These are phyloP conservation scores for Gnatocerus cornutus DNA, from an alignment of 2,888 invertebrate species.

Conservation along the genomic window DNA sequence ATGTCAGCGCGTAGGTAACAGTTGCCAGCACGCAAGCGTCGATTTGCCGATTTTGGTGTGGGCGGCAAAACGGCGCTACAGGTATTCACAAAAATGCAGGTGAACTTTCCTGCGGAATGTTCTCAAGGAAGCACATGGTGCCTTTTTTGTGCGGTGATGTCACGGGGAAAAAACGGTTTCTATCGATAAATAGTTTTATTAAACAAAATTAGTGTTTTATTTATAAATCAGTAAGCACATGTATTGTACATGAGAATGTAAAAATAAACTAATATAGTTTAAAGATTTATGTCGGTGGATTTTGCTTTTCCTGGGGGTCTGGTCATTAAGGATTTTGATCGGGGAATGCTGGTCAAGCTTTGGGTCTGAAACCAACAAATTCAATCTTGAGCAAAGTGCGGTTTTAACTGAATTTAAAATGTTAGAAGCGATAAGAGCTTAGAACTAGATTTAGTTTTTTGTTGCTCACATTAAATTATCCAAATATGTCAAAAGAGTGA, in stretches of 20 bases:
- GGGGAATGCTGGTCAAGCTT: constrained; percentile 67
- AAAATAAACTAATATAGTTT: constrained; percentile 54
- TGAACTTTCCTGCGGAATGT: constrained; percentile 5
- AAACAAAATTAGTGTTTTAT: constrained; percentile 37
- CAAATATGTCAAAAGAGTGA: no score
- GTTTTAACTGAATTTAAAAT: no score
- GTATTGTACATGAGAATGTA: constrained; percentile 45
- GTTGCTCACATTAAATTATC: no score
- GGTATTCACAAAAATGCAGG: constrained; percentile 38
- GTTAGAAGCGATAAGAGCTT: no score
- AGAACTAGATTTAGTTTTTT: no score
- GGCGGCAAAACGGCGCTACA: constrained; percentile 45
- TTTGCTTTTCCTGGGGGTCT: constrained; percentile 66
- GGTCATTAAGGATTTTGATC: constrained; percentile 66
- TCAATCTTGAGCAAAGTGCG: no score
- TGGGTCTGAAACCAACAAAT: constrained; percentile 65
- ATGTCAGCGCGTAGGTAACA: constrained; percentile 59
- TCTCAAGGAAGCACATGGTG: constrained; percentile 1
- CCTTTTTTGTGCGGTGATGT: not conserved
- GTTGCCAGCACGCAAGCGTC: constrained; percentile 44
- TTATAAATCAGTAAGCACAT: constrained; percentile 36
- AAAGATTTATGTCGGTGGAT: constrained; percentile 65
- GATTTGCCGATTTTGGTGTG: constrained; percentile 44
- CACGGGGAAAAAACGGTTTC: no score
- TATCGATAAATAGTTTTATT: constrained; percentile 22